Percentiles rank a stretch among this genome's conserved stretches.
Evolutionary conservation across 2,888 invertebrate genomes (phyloP).

Genomic region (Camptogramma bilineatum): DNA sequence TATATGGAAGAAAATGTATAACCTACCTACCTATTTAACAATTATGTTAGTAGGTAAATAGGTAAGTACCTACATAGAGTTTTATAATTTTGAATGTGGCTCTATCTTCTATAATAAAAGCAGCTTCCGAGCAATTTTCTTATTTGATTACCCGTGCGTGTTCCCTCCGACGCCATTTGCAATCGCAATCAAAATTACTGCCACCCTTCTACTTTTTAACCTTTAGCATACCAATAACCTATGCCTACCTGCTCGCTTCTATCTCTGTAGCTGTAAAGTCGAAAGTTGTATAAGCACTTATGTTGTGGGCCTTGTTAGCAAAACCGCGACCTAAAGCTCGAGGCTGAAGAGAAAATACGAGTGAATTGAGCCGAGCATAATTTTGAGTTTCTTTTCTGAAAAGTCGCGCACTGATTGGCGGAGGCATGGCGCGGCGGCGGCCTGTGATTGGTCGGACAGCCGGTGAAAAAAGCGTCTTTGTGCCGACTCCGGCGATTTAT

Average conservation of each 20-base stretch:
- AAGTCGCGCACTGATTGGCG: conserved; percentile 70
- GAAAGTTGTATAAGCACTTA: conserved; percentile 48
- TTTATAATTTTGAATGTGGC: neutral
- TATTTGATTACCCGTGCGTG: conserved; percentile 73
- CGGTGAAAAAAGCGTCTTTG: conserved; percentile 74
- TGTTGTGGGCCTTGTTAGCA: conserved; percentile 45
- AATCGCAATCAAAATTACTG: conserved; percentile 73
- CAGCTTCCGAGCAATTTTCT: conserved; percentile 56
- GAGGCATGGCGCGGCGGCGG: conserved; percentile 54
- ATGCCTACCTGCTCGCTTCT: conserved; percentile 39
- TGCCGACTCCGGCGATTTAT: conserved; percentile 75
- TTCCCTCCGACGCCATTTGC: conserved; percentile 76
- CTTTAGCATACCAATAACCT: conserved; percentile 33
- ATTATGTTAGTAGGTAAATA: too few relatives aligned
- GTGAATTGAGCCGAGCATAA: conserved; percentile 71
- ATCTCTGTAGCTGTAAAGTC: conserved; percentile 49
- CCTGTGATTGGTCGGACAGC: conserved; percentile 69
- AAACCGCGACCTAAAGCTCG: conserved; percentile 71
- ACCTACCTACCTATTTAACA: too few relatives aligned
- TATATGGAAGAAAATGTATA: too few relatives aligned
- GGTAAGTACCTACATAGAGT: conserved; percentile 1
- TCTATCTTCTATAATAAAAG: conserved; percentile 48
- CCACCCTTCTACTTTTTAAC: conserved; percentile 54
- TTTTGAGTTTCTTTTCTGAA: conserved; percentile 76
- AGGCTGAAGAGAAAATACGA: conserved; percentile 70